Evolutionary conservation across 2,888 invertebrate genomes (phyloP).

Genomic region (Diarsia mendica): DNA sequence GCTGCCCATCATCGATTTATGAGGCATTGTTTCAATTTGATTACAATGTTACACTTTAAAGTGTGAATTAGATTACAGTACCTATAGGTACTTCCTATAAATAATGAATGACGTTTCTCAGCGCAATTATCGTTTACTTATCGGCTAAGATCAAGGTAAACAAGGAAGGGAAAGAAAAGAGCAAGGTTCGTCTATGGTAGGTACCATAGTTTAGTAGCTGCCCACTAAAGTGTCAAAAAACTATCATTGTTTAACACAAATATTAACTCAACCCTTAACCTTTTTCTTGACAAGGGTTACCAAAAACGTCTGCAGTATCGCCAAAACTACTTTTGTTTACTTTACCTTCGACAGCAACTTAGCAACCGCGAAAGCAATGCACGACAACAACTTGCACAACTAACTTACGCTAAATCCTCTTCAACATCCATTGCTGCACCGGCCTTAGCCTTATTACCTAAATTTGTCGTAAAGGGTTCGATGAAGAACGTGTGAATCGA

Average conservation of each 20-base stretch:
- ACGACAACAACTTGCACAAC: constrained; percentile 16
- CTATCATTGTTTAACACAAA: neutral
- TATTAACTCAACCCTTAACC: neutral
- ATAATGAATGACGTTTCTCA: constrained; percentile 2
- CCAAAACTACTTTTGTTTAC: constrained; percentile 1
- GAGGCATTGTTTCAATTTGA: constrained; percentile 51
- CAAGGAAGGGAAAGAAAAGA: neutral
- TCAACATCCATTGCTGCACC: constrained; percentile 39
- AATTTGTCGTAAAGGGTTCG: constrained; percentile 25
- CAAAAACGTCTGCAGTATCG: neutral
- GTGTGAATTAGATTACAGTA: constrained; percentile 31
- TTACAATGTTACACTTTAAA: constrained; percentile 40
- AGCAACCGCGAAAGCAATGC: constrained; percentile 26
- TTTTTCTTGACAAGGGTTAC: neutral
- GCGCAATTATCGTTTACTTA: constrained; percentile 12
- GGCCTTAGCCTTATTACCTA: constrained; percentile 43
- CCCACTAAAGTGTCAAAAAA: neutral
- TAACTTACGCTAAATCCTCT: neutral
- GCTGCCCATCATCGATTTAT: constrained; percentile 48
- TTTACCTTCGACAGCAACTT: constrained; percentile 7
- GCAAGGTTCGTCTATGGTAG: neutral
- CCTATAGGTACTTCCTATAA: constrained; percentile 4
- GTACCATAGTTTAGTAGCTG: neutral
- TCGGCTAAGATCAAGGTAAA: neutral
- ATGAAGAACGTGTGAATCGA: constrained; percentile 49